Base-by-base conservation (phyloP, 2,797 vertebrate species). In the Tapirus indicus region DNA sequence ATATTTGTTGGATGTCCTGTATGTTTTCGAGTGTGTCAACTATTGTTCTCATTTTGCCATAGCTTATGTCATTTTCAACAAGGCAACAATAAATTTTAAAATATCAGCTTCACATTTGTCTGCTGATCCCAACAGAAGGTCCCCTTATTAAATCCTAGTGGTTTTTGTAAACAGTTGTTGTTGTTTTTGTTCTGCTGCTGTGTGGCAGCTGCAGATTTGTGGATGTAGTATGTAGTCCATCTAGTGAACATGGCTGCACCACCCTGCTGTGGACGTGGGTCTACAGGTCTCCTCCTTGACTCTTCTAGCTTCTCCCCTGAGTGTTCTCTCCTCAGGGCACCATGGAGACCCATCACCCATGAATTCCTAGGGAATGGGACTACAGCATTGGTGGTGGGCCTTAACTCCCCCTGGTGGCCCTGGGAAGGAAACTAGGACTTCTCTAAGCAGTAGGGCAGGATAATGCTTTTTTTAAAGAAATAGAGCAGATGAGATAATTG, bases 321-420 rank as follows among this genome's bases (percentile, higher is more conserved):
- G 32, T 4, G 2, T 25, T 38, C 5, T 20, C 1, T 32, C 1
- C 11, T 23, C 32, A 7, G 16, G 25, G 6, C 2, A 0, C 23
- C 16, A 3, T 5, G 7, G 27, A 71, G 60, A 84, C 9, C 3
- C 20, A 10, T 8, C 52, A 4, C 4, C 11, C 0, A 0, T n/a
- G 17, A 20, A 17, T 2, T 35, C 14, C 44, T 54, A 38, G 38
- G 18, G n/a, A 17, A 16, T 25, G 17, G 23, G 35, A 21, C 44
- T 2, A 2, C 1, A 6, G 7, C 29, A 2, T 1, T 16, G 10
- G 23, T 52, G 44, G 11, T 23, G 21, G 10, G 3, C 8, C 18
- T n/a, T 58, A 32, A 0, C 10, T 38, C 20, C n/a, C 7, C 7
- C 2, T 35, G 32, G 60, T 89, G 69, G 12, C 35, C 32, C 20